Conservation (phyloP, 1,140 invertebrate species). For the Probaryconus sp. region DNA sequence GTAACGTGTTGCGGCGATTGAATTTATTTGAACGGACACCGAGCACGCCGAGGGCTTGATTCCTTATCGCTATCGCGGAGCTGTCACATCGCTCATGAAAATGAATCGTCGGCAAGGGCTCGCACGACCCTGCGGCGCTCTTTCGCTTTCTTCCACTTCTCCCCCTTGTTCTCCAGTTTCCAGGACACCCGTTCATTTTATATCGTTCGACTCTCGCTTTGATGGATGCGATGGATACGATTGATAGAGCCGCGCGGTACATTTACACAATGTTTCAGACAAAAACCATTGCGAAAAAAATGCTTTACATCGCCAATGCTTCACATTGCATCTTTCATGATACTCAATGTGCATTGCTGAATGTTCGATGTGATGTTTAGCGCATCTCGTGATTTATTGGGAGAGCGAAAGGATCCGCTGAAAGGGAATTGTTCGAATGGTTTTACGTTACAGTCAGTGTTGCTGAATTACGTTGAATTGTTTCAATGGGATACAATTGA, state of each 20-base stretch:
- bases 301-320: slow-evolving; percentile 35
- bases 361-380: slow-evolving; percentile 53
- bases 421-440: slow-evolving; percentile 20
- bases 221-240: slow-evolving; percentile 53
- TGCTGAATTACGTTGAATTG: too few species aligned
- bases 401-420: slow-evolving; percentile 16
- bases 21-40: slow-evolving; percentile 68
- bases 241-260: slow-evolving; percentile 47
- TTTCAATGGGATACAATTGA: too few species aligned
- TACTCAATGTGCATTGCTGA: slow-evolving; percentile 20
- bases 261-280: slow-evolving; percentile 51
- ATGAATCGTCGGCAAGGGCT: slow-evolving; percentile 42
- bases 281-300: slow-evolving; percentile 31
- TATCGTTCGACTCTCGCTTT: slow-evolving; percentile 45
- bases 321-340: slow-evolving; percentile 50
- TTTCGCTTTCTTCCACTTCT: slow-evolving; percentile 37
- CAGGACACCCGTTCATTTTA: slow-evolving; percentile 51
- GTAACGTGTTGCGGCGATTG: slow-evolving; percentile 62
- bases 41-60: slow-evolving; percentile 43
- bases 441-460: too few species aligned
- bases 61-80: slow-evolving; percentile 47
- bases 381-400: slow-evolving; percentile 50
- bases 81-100: slow-evolving; percentile 56
- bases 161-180: not conserved
- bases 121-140: slow-evolving; percentile 27